phyloP scores from a whole-genome alignment of 2,888 invertebrate species.

The Drosophila nr. fundita region DNA sequence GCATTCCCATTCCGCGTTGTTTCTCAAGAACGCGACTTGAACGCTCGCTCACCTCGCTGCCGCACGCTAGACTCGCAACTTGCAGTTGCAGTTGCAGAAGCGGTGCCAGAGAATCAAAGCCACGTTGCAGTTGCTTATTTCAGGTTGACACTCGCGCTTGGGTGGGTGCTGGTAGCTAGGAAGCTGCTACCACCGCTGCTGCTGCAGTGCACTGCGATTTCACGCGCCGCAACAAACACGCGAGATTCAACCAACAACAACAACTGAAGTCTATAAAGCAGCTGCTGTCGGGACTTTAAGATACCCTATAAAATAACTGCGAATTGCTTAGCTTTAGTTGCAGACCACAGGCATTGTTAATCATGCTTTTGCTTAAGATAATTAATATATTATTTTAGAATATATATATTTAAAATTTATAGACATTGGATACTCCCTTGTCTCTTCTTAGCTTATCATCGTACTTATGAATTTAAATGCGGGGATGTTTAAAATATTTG shows the following conservation, averaged over 20 bases:
- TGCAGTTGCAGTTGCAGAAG: constrained; percentile 18
- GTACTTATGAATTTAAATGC: fast-evolving
- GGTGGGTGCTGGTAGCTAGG: constrained; percentile 62
- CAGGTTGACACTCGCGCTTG: constrained; percentile 72
- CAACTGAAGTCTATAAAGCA: constrained; percentile 13
- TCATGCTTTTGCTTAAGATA: background rate
- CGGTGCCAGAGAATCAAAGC: constrained; percentile 29
- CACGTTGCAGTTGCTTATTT: constrained; percentile 28
- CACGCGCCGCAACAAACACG: constrained; percentile 70
- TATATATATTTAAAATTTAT: background rate
- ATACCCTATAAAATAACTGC: background rate
- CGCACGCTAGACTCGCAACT: constrained; percentile 50
- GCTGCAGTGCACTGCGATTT: constrained; percentile 56
- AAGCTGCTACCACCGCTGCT: constrained; percentile 35
- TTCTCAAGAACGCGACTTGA: constrained; percentile 70
- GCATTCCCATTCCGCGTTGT: constrained; percentile 62
- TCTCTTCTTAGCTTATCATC: background rate
- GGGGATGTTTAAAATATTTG: background rate
- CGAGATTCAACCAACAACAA: constrained; percentile 57
- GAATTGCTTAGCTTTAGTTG: background rate
- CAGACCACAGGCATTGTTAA: background rate
- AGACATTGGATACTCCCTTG: background rate
- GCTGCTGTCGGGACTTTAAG: background rate
- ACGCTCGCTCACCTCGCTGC: constrained; percentile 53
- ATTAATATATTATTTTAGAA: background rate